Evolutionary conservation across 1,140 invertebrate species (phyloP).

Genomic region (Drosophila miranda): DNA sequence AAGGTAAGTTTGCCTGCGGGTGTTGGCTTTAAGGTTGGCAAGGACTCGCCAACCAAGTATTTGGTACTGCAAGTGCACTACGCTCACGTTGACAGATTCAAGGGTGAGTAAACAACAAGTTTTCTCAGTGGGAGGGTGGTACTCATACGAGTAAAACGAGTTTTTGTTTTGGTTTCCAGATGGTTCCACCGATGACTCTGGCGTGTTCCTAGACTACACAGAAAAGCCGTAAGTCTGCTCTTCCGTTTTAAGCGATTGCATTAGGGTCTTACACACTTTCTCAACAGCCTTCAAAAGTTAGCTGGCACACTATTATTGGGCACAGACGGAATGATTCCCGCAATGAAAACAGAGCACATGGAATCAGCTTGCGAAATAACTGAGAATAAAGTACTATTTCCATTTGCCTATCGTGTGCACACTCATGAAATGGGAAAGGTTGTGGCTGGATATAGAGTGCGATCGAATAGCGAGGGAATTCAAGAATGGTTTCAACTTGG

Average conservation of each 20-base stretch:
- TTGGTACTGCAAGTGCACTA: slow-evolving; percentile 98
- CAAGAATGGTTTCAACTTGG: slow-evolving; percentile 93
- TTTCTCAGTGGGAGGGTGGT: no score
- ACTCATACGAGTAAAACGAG: not conserved
- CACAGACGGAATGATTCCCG: slow-evolving; percentile 90
- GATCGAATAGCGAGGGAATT: slow-evolving; percentile 84
- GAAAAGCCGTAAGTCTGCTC: slow-evolving; percentile 85
- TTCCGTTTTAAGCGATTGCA: not conserved
- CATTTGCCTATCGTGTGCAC: slow-evolving; percentile 97
- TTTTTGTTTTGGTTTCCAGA: slow-evolving; percentile 83
- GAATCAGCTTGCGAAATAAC: slow-evolving; percentile 92
- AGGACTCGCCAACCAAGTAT: slow-evolving; percentile 88
- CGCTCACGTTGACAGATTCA: slow-evolving; percentile 88
- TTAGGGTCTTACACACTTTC: not conserved
- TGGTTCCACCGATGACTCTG: slow-evolving; percentile 91
- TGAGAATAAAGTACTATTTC: slow-evolving; percentile 93
- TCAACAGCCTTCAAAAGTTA: slow-evolving; percentile 87
- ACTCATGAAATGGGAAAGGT: slow-evolving; percentile 94
- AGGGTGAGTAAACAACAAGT: slow-evolving; percentile 83
- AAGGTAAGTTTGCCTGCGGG: slow-evolving; percentile 91
- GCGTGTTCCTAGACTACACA: slow-evolving; percentile 91
- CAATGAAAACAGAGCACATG: slow-evolving; percentile 90
- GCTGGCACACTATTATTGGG: slow-evolving; percentile 94
- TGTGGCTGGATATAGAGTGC: slow-evolving; percentile 93
- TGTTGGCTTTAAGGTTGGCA: slow-evolving; percentile 91